Evolutionary conservation across 2,113 vertebrate species (phyloP).

Genomic region (Pristiophorus japonicus): DNA sequence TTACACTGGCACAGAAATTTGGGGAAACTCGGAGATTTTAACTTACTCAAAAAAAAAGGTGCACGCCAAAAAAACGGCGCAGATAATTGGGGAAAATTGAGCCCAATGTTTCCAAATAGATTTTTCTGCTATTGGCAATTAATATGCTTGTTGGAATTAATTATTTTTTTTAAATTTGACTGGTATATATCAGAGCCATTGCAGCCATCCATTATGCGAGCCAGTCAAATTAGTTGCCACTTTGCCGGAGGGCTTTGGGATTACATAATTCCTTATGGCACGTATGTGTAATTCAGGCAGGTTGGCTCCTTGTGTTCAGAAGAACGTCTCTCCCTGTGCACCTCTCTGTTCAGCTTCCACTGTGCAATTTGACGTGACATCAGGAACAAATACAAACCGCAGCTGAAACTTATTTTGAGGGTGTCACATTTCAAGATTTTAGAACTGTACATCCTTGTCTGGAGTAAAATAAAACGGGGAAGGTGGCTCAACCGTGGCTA

Average conservation of each 20-base stretch:
- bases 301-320: not conserved
- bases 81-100: too few relatives aligned
- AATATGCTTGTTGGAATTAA: not conserved
- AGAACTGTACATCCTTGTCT: too few relatives aligned
- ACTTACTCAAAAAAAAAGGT: too few relatives aligned
- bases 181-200: not conserved
- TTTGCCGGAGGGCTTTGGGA: not conserved
- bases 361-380: not conserved
- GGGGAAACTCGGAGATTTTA: too few relatives aligned
- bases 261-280: not conserved
- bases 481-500: too few relatives aligned
- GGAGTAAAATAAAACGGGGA: too few relatives aligned
- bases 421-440: too few relatives aligned
- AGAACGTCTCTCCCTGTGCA: not conserved
- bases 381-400: not conserved
- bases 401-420: too few relatives aligned
- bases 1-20: too few relatives aligned
- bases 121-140: not conserved
- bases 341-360: not conserved
- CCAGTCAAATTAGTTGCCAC: not conserved
- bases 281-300: not conserved
- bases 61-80: too few relatives aligned
- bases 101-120: too few relatives aligned
- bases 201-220: not conserved
- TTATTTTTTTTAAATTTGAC: too few relatives aligned